A percentile compares a stretch with the other conserved stretches of the same genome.
Evolutionary conservation across 1,140 invertebrate species (phyloP).

Genomic region (Drosophila arawakana): DNA sequence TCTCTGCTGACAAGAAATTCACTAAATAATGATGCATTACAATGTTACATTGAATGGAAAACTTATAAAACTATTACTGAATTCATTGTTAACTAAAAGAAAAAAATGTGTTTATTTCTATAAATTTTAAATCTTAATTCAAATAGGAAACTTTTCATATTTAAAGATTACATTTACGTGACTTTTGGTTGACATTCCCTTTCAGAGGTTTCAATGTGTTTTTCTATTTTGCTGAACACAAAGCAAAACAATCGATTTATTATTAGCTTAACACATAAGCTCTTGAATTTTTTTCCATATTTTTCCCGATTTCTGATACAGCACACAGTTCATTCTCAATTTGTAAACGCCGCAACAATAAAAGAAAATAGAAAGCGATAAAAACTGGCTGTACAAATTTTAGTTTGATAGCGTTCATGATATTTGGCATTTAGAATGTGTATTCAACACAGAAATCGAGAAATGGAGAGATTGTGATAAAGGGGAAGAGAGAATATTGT

Average conservation of each 20-base stretch:
- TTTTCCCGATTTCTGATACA: background rate
- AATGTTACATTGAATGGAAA: constrained; percentile 6
- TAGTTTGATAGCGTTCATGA: constrained; percentile 3
- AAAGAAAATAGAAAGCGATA: background rate
- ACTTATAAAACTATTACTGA: too few relatives aligned
- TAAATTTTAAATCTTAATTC: too few relatives aligned
- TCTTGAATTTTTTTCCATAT: background rate
- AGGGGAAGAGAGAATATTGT: background rate
- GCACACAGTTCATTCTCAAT: background rate
- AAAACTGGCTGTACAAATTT: constrained; percentile 16
- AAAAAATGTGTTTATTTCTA: too few relatives aligned
- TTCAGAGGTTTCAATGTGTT: too few relatives aligned
- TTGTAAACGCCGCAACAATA: constrained; percentile 6
- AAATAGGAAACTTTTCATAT: too few relatives aligned
- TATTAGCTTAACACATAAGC: background rate
- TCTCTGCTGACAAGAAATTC: constrained; percentile 13
- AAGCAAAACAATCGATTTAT: background rate
- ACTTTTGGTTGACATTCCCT: too few relatives aligned
- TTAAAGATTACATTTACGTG: too few relatives aligned
- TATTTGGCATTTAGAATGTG: constrained; percentile 22
- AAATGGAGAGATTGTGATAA: background rate
- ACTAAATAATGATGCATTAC: constrained; percentile 33
- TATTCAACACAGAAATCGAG: background rate
- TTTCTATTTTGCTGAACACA: too few relatives aligned
- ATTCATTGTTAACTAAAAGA: too few relatives aligned